Evolutionary conservation across 2,888 invertebrate species (phyloP).

Genomic region (Mechanitis mazaeus): DNA sequence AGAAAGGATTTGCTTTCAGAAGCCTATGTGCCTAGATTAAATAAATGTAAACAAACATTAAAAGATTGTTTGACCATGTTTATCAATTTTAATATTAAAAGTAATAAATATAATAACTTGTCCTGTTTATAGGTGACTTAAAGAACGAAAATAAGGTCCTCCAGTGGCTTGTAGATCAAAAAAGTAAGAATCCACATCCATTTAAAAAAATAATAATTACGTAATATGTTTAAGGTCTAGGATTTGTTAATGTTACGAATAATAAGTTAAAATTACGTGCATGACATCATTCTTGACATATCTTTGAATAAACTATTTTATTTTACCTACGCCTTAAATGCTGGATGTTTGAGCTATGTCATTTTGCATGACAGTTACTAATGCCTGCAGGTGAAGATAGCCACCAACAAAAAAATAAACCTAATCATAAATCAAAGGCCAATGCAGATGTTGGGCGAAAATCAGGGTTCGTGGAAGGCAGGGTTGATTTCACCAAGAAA

Average conservation of each 20-base stretch:
- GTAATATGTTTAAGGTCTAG: slow-evolving; percentile 43
- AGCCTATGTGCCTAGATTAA: slow-evolving; percentile 2
- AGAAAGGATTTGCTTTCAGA: background rate
- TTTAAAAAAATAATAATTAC: slow-evolving; percentile 51
- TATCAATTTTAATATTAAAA: slow-evolving; percentile 16
- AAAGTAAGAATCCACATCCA: slow-evolving; percentile 90
- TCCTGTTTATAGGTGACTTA: slow-evolving; percentile 90
- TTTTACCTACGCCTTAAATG: slow-evolving; percentile 62
- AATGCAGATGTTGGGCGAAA: slow-evolving; percentile 70
- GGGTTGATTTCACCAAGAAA: slow-evolving; percentile 31
- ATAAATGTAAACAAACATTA: too few relatives aligned
- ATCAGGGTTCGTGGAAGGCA: slow-evolving; percentile 50
- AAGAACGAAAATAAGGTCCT: slow-evolving; percentile 96
- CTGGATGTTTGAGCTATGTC: slow-evolving; percentile 76
- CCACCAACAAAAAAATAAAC: slow-evolving; percentile 65
- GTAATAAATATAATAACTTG: slow-evolving; percentile 37
- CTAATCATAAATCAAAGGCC: slow-evolving; percentile 69
- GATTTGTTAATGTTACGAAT: slow-evolving; percentile 41
- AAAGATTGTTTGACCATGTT: slow-evolving; percentile 6
- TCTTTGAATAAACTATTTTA: slow-evolving; percentile 48
- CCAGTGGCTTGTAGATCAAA: slow-evolving; percentile 96
- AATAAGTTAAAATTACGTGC: slow-evolving; percentile 59
- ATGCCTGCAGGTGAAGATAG: slow-evolving; percentile 79
- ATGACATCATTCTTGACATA: slow-evolving; percentile 72
- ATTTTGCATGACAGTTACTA: slow-evolving; percentile 78